Base-by-base conservation (phyloP, 2,888 invertebrate genomes). In the Schizaphis graminum region DNA sequence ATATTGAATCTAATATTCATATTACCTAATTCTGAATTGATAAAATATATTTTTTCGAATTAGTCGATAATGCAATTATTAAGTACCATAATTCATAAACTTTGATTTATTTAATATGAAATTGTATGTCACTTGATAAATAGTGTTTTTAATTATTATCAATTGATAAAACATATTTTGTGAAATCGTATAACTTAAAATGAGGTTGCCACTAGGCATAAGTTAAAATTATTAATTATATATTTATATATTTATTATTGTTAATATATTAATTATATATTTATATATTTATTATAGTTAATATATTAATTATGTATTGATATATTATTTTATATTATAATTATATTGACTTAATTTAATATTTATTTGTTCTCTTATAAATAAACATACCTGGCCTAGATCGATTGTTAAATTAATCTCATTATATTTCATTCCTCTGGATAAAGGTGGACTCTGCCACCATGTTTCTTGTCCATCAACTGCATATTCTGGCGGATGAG, bases 371-470 rank as follows among this genome's bases (percentile, higher is more conserved):
- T 77, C 21, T 21, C 16, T 77, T 77, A 77, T 57, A 57, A 56
- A n/a, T 24, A 57, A 57, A 89, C 28, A 96, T 96, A 99, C 99
- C 98, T 99, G 99, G 95, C 98, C 99, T 95, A 99, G 97, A 96
- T 99, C 98, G 95, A 99, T 99, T 95, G 99, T 99, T 95, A 99
- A 97, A 96, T 99, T 99, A 96, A 99, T 98, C 96, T 98, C 98
- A 96, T 99, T 99, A 97, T 98, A 99, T 96, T 98, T 98, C 97
- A 98, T 98, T 94, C 99, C 99, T 95, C 99, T 97, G 91, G 99
- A 99, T 49, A 99, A 97, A 0, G 99, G 99, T 0, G 99, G 99
- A 95, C 99, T 99, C 96, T 99, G 99, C 99, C 99, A 99, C 98
- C 99, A 99, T 87, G 98, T 97, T 96, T 98, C 98, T 96, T 98